These are phyloP conservation scores for Nannospalax galili DNA, from an alignment of 2,113 vertebrate genomes.

Conservation along the genomic window DNA sequence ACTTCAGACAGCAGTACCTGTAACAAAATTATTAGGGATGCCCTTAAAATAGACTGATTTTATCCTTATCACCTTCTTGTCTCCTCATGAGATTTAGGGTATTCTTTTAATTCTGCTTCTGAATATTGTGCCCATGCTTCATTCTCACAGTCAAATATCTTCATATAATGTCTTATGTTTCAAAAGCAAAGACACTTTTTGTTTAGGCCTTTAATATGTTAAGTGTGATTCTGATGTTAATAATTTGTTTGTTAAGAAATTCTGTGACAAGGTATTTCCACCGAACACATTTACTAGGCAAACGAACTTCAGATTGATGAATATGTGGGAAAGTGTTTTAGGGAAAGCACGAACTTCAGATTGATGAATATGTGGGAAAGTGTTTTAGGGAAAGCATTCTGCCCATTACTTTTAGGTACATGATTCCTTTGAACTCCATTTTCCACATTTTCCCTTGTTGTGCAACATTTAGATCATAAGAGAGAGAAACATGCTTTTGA, in stretches of 20 bases:
- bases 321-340: neutral
- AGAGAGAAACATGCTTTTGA: neutral
- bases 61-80: neutral
- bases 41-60: neutral
- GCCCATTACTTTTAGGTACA: neutral
- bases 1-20: neutral
- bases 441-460: neutral
- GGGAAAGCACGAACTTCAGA: neutral
- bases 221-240: neutral
- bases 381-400: neutral
- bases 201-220: neutral
- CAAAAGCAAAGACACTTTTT: neutral
- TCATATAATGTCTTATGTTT: neutral
- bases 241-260: too few species aligned
- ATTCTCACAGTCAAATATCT: neutral
- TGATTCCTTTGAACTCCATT: neutral
- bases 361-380: neutral
- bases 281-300: neutral
- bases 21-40: neutral
- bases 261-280: neutral
- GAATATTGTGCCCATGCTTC: neutral
- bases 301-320: neutral
- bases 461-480: neutral
- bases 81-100: too few species aligned
- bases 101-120: neutral